phyloP scores from a whole-genome alignment of 2,888 invertebrate species.

The Chironomus riparius region DNA sequence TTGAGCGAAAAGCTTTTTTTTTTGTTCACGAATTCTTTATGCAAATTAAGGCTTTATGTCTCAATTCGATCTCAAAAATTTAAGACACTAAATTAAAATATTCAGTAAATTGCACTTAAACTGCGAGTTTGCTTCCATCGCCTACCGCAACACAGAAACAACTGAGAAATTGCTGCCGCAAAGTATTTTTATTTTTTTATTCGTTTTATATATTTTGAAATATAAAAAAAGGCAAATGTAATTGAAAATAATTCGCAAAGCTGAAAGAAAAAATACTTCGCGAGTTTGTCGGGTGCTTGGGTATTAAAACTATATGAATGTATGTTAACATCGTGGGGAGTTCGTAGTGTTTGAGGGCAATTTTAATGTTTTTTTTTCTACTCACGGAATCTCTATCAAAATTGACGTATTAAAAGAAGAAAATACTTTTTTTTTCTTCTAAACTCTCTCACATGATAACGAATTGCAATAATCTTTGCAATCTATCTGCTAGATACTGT shows the following conservation, averaged over 20 bases:
- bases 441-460: too few relatives aligned
- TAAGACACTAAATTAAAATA: background rate
- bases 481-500: too few relatives aligned
- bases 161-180: slow-evolving; percentile 1
- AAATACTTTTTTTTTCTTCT: too few relatives aligned
- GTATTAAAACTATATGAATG: too few relatives aligned
- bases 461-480: too few relatives aligned
- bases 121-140: background rate
- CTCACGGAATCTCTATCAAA: too few relatives aligned
- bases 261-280: background rate
- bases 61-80: background rate
- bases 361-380: too few relatives aligned
- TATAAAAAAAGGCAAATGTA: background rate
- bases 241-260: slow-evolving; percentile 21
- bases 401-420: too few relatives aligned
- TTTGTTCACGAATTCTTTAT: background rate
- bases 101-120: background rate
- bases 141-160: slow-evolving; percentile 15
- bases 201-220: background rate
- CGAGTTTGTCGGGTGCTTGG: slow-evolving; percentile 7
- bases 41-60: background rate
- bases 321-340: too few relatives aligned
- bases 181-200: too few relatives aligned
- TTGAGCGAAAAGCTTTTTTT: too few relatives aligned
- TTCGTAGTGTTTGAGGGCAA: too few relatives aligned